Conservation (phyloP, 2,797 vertebrate genomes). For the Acanthurus lineatus region DNA sequence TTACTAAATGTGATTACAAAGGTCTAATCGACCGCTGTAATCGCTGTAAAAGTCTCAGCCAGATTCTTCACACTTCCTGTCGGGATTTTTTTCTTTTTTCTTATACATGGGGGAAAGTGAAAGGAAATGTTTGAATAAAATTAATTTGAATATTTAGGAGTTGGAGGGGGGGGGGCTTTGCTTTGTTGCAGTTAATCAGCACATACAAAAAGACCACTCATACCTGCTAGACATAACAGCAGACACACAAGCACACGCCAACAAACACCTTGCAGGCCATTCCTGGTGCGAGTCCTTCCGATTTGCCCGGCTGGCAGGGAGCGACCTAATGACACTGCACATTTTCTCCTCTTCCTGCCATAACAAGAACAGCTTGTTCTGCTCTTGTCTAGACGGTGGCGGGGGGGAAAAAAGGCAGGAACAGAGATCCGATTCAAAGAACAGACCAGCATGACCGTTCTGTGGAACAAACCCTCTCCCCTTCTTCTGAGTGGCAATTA, state of each 20-base stretch:
- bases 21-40: constrained; percentile 50
- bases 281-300: constrained; percentile 55
- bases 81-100: constrained; percentile 13
- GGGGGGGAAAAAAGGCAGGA: constrained; percentile 34
- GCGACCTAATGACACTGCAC: constrained; percentile 74
- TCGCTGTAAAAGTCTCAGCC: constrained; percentile 46
- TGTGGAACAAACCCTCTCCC: constrained; percentile 77
- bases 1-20: constrained; percentile 63
- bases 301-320: constrained; percentile 62
- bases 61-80: constrained; percentile 38
- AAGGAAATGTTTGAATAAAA: constrained; percentile 42
- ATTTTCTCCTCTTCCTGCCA: constrained; percentile 75
- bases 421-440: constrained; percentile 77
- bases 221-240: background rate
- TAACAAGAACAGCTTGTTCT: constrained; percentile 80
- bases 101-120: constrained; percentile 26
- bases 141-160: constrained; percentile 5
- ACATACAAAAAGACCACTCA: constrained; percentile 5
- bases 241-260: background rate
- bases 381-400: constrained; percentile 81
- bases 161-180: constrained; percentile 10
- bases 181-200: constrained; percentile 37
- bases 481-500: constrained; percentile 85
- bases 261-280: constrained; percentile 50
- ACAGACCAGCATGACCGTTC: constrained; percentile 78